These are phyloP conservation scores for Tiaroga cobitis DNA, from an alignment of 2,797 vertebrate species.

Conservation along the genomic window DNA sequence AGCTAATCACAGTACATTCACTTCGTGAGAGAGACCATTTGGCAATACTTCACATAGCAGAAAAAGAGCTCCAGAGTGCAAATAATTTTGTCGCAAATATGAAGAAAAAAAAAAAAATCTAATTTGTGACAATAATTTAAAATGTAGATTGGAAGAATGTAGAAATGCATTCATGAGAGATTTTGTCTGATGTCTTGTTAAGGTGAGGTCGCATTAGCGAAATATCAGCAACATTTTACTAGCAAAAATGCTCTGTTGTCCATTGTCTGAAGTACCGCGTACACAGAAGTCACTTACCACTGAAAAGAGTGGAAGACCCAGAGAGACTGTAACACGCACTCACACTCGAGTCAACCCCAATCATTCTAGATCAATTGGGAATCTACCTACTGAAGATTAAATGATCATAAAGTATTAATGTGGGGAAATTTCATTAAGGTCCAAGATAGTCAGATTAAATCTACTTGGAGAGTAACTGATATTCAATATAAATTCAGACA, in stretches of 20 bases:
- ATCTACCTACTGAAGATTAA: conserved; percentile 88
- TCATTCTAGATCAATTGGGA: conserved; percentile 86
- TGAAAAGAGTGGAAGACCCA: conserved; percentile 15
- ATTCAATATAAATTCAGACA: conserved; percentile 29
- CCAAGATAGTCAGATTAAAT: conserved; percentile 59
- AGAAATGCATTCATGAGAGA: neutral
- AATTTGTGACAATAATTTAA: neutral
- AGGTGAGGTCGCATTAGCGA: neutral
- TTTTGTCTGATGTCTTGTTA: neutral
- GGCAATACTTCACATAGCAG: neutral
- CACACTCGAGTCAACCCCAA: conserved; percentile 80
- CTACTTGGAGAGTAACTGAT: conserved; percentile 42
- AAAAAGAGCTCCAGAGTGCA: conserved; percentile 5
- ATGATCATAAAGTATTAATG: conserved; percentile 69
- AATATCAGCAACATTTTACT: neutral
- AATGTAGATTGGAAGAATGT: neutral
- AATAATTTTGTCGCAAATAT: neutral
- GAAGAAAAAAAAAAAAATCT: neutral
- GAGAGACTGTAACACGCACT: conserved; percentile 76
- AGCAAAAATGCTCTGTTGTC: too few relatives aligned
- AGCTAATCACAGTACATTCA: neutral
- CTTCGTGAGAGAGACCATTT: conserved; percentile 16
- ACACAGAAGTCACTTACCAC: neutral
- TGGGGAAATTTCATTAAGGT: conserved; percentile 74
- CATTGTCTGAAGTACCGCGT: too few relatives aligned